phyloP scores from a whole-genome alignment of 2,888 invertebrate genomes.

The Macroteleia sp. region DNA sequence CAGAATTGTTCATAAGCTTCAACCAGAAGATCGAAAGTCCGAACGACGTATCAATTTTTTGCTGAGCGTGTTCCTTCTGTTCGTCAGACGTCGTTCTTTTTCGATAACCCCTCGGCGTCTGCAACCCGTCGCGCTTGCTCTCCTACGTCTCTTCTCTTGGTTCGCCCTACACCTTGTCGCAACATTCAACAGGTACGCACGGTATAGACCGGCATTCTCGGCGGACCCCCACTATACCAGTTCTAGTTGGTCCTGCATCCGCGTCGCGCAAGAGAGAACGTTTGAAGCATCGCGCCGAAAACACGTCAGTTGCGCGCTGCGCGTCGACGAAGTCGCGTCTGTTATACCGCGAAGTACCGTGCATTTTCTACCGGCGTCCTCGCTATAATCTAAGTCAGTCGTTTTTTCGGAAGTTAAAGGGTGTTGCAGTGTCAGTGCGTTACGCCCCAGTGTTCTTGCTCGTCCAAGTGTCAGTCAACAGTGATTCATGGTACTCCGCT shows the following conservation, averaged over 20 bases:
- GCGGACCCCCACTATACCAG: constrained; percentile 42
- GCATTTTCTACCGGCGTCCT: neutral
- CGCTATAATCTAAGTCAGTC: no score
- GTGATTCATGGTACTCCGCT: constrained; percentile 29
- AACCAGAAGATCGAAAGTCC: no score
- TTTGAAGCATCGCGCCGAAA: constrained; percentile 52
- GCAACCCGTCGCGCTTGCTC: constrained; percentile 38
- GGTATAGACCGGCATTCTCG: constrained; percentile 42
- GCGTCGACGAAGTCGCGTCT: constrained; percentile 37
- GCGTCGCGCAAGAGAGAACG: constrained; percentile 13
- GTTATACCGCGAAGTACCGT: neutral
- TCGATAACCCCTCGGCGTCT: constrained; percentile 27
- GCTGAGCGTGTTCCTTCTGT: neutral
- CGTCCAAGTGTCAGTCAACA: constrained; percentile 15
- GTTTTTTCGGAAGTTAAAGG: constrained; percentile 11
- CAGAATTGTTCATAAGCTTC: no score
- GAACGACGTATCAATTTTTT: no score
- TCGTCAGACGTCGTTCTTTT: neutral
- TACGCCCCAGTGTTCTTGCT: constrained; percentile 34
- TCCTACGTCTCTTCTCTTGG: constrained; percentile 4
- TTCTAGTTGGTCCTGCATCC: constrained; percentile 45
- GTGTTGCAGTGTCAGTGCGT: constrained; percentile 43
- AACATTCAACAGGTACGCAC: constrained; percentile 53
- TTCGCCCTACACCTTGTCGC: constrained; percentile 41
- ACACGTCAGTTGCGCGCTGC: constrained; percentile 48